These are phyloP conservation scores for Trichomalopsis sarcophagae DNA, from an alignment of 1,140 invertebrate species.

Conservation along the genomic window DNA sequence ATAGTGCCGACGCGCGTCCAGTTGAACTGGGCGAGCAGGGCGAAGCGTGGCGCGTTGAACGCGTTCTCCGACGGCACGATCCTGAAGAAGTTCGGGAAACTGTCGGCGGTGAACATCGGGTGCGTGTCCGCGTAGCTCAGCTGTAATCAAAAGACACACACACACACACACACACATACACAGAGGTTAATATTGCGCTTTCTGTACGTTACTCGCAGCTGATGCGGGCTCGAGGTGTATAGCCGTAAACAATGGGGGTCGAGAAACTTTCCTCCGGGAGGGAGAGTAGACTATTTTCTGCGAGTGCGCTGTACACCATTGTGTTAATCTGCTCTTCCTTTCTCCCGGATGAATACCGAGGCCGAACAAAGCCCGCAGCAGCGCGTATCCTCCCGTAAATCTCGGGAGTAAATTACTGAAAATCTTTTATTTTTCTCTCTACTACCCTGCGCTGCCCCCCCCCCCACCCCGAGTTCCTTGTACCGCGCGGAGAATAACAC, in stretches of 20 bases:
- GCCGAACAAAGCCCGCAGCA: constrained; percentile 23
- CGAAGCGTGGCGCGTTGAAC: constrained; percentile 93
- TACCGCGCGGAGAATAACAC: not conserved
- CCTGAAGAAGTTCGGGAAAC: constrained; percentile 97
- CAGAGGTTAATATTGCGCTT: too few relatives aligned
- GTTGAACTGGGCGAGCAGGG: constrained; percentile 92
- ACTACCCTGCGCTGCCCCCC: not conserved
- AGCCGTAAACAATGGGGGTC: constrained; percentile 1
- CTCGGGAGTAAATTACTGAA: constrained; percentile 24
- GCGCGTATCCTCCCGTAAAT: constrained; percentile 24
- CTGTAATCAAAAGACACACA: constrained; percentile 76
- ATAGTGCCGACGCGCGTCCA: constrained; percentile 98
- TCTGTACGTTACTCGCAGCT: too few relatives aligned
- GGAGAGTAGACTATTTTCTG: constrained; percentile 19
- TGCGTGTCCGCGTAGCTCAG: constrained; percentile 98
- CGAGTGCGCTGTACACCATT: not conserved
- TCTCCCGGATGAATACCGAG: constrained; percentile 2
- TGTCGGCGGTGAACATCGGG: constrained; percentile 96
- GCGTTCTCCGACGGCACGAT: constrained; percentile 97
- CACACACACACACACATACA: not conserved
- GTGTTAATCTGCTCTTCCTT: constrained; percentile 27
- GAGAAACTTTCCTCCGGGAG: constrained; percentile 6
- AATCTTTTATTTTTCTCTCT: constrained; percentile 20
- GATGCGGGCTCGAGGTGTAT: too few relatives aligned
- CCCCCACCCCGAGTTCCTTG: not conserved